Base-by-base conservation (phyloP, 2,113 vertebrate genomes). In the Alligator sinensis region DNA sequence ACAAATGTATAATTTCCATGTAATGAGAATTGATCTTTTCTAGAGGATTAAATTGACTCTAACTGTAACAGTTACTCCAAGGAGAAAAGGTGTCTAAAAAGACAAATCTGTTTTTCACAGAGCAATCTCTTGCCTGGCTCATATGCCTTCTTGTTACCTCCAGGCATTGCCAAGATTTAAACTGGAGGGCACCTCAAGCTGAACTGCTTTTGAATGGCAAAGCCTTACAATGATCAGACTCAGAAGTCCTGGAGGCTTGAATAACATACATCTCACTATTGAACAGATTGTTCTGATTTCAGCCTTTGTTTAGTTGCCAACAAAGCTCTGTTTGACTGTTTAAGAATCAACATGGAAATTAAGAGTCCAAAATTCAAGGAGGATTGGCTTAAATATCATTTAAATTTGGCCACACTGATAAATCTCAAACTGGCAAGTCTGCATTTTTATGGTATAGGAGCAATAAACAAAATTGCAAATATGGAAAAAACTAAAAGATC, bases 41-140 rank as follows among this genome's bases (percentile, higher is more conserved):
- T 84, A 88, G 66, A 88, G 68, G 27, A 84, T 7, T 60, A 16
- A 76, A 38, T 21, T 86, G 55, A 11, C 22, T 91, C 84, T 28
- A 82, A 21, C 79, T 92, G 76, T 57, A 61, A 57, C 63, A 13
- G 6, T 27, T 68, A 4, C 24, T 59, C 80, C 74, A 55, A 91
- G 55, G 57, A 92, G 80, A n/a, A 25, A 95, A 72, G 17, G 86
- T 60, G 70, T 1, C 0, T 17, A 58, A 91, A 88, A 85, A 11
- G 24, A 47, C 38, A 66, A 72, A 80, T 68, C 63, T 94, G 25
- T 34, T 96, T 91, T 94, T 90, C 88, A 98, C 74, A 92, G 92
- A 94, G 85, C 38, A 81, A 15, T 28, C 74, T 96, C 90, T 91
- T 87, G 84, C 1, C 47, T 91, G 76, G 77, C 58, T 92, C 9